Percentiles rank a stretch among this genome's conserved stretches.
Evolutionary conservation across 2,113 vertebrate species (phyloP).

Genomic region (Oncorhynchus nerka): DNA sequence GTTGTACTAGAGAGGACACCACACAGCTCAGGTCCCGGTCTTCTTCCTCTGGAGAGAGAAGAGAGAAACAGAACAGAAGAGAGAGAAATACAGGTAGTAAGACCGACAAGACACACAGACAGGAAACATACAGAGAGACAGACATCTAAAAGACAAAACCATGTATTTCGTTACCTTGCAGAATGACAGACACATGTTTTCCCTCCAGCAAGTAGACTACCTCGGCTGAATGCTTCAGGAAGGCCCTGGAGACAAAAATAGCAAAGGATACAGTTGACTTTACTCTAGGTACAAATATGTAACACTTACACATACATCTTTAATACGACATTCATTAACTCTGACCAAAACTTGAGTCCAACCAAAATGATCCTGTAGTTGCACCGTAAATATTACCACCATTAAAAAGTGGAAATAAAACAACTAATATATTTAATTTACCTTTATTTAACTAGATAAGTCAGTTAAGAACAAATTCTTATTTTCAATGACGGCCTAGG

Average conservation of each 20-base stretch:
- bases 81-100: background rate
- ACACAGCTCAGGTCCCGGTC: constrained; percentile 92
- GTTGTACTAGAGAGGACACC: constrained; percentile 86
- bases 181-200: constrained; percentile 83
- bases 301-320: background rate
- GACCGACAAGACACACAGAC: background rate
- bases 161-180: constrained; percentile 80
- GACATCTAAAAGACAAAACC: background rate
- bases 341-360: background rate
- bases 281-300: background rate
- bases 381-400: background rate
- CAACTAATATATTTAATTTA: background rate
- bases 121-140: background rate
- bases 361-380: background rate
- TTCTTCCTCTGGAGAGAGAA: constrained; percentile 84
- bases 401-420: background rate
- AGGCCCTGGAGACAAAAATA: constrained; percentile 67
- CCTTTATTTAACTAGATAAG: no score
- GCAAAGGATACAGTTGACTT: background rate
- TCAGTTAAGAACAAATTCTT: no score
- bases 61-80: background rate
- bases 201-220: constrained; percentile 87
- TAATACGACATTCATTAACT: background rate
- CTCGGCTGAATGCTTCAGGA: constrained; percentile 89
- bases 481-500: no score